Base-by-base conservation (phyloP, 2,797 vertebrate genomes). In the Sphenodon punctatus region DNA sequence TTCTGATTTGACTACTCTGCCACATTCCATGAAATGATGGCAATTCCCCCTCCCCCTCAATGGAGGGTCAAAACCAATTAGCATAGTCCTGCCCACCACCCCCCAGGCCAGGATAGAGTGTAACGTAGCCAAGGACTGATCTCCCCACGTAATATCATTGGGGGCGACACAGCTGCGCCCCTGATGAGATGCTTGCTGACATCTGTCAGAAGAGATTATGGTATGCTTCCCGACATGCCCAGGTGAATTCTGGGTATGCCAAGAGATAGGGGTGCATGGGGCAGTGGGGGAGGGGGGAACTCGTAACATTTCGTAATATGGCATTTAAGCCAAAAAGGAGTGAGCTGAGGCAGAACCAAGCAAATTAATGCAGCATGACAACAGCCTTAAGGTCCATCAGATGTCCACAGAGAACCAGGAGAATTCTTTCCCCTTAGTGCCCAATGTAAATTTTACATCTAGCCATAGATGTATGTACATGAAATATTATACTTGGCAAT, bases 121-220 rank as follows among this genome's bases (percentile, higher is more conserved):
- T 92, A 94, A 95, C 78, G 78, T 76, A 93, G 85, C 84, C 90
- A 89, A 84, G 2, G 65, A 89, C 86, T 92, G 92, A 94, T 92
- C 90, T 94, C 74, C 39, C 85, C 36, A 36, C 0, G 15, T 60
- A 64, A 1, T 60, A 87, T 91, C 93, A 92, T 93, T 25, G 34
- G 61, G 89, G 88, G 80, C 87, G 94, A 93, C 93, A 94, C 89
- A 90, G 84, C 86, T 88, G 91, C 90, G 87, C 80, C 85, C 85
- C 64, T 92, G 95, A 95, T 72, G 85, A 89, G 80, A 95, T 95
- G 74, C 59, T 73, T 75, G 87, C 67, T 90, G 94, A 90, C 93
- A 91, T 90, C 81, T 94, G 94, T 94, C 94, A 93, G 61, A 78
- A 84, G 76, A 84, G 79, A 95, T 95, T 91, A 84, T 1, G 25